Conservation (phyloP, 2,888 invertebrate species). For the Macrosoma leucophasiata region DNA sequence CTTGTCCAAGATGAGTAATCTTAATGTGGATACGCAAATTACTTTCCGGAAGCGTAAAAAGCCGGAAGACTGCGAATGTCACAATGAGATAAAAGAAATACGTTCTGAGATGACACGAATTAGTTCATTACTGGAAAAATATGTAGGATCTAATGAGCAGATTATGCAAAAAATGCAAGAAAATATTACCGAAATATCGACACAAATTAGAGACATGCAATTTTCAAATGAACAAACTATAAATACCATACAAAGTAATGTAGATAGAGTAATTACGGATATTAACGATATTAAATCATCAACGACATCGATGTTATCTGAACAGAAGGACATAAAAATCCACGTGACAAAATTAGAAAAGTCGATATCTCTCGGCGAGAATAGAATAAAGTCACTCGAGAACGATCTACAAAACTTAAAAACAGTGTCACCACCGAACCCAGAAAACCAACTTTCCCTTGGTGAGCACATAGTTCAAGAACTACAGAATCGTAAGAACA, state of each 20-base stretch:
- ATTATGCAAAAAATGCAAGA: slow-evolving; percentile 16
- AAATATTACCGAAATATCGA: slow-evolving; percentile 17
- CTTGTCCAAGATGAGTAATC: slow-evolving; percentile 12
- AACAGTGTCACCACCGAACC: background rate
- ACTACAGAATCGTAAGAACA: slow-evolving; percentile 7
- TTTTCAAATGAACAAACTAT: slow-evolving; percentile 12
- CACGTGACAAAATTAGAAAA: slow-evolving; percentile 6
- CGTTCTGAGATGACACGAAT: slow-evolving; percentile 13
- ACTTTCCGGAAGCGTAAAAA: slow-evolving; percentile 10
- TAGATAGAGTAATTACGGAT: slow-evolving; percentile 7
- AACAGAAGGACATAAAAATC: slow-evolving; percentile 15
- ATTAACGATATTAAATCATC: slow-evolving; percentile 14
- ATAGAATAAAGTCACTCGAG: slow-evolving; percentile 9
- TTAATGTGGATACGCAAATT: slow-evolving; percentile 10
- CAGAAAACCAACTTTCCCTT: slow-evolving; percentile 5
- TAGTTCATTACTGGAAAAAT: slow-evolving; percentile 12
- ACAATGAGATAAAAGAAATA: slow-evolving; percentile 4
- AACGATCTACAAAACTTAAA: slow-evolving; percentile 4
- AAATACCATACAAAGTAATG: slow-evolving; percentile 8
- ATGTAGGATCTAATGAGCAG: slow-evolving; percentile 14
- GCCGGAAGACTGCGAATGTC: slow-evolving; percentile 8
- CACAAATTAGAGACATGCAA: slow-evolving; percentile 17
- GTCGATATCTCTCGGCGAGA: slow-evolving; percentile 7
- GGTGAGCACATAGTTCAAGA: slow-evolving; percentile 9
- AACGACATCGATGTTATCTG: slow-evolving; percentile 4